Base-by-base conservation (phyloP, 2,113 vertebrate species). In the Pachyramphus minor region DNA sequence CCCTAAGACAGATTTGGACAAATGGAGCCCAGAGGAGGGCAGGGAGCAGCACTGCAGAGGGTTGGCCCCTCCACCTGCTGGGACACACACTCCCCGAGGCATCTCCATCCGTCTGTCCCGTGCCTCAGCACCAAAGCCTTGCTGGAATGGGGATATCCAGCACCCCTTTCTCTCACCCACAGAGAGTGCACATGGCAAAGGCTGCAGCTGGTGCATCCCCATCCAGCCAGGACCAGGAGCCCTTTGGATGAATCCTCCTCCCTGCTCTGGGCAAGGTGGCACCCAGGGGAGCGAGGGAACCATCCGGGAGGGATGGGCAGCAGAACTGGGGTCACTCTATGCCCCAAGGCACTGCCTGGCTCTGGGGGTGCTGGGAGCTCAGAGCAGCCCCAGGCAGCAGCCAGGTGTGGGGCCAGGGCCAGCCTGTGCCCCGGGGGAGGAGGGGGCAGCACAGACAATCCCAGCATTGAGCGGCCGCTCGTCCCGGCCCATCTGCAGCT, bases 291-390 rank as follows among this genome's bases (percentile, higher is more conserved):
- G 55, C 89, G n/a, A 39, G 37, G 52, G 27, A 18, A 28, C 63
- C 52, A 14, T 2, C 0, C 0, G n/a, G n/a, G 35, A 66, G 35
- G 64, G 68, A 11, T 0, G 0, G 44, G 33, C 55, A 53, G 44
- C 63, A 39, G 52, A 58, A 49, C 33, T 4, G 2, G 75, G 7
- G 24, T 8, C 13, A 4, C 27, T 60, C 74, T 22, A 64, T 66
- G 56, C 21, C 23, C 19, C 10, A 14, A 7, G 19, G 68, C 37
- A 24, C 24, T 35, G 66, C 58, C 41, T 12, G 18, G 59, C 56
- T 87, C 4, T 10, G 0, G 0, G 27, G 24, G 35, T 33, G n/a
- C 63, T 30, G 59, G 31, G 44, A 15, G 59, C 42, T 12, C 12
- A 1, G 30, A 44, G 58, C 59, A 42, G 53, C 27, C 52, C 5